Percentiles rank a stretch among this genome's conserved stretches.
phyloP scores from a whole-genome alignment of 2,113 vertebrate species.

The Chamaetylas fuelleborni region DNA sequence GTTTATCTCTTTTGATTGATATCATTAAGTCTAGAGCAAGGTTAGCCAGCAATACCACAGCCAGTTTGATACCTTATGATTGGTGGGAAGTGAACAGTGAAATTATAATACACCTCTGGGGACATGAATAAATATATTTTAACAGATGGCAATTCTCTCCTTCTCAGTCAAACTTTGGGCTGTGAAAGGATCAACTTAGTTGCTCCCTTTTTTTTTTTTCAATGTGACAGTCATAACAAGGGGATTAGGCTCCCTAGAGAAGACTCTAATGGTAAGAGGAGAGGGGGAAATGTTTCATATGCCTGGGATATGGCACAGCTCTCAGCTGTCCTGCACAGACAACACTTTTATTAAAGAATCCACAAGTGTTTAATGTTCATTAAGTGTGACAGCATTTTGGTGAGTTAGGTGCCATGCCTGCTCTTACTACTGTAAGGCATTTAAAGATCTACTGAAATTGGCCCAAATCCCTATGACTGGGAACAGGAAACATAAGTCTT shows the following conservation, averaged over 20 bases:
- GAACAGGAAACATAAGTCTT: background rate
- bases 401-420: background rate
- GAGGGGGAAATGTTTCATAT: background rate
- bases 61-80: background rate
- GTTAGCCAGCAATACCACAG: background rate
- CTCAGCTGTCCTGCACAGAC: background rate
- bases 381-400: background rate
- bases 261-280: background rate
- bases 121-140: conserved; percentile 21
- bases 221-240: background rate
- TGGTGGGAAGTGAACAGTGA: conserved; percentile 31
- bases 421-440: background rate
- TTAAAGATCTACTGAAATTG: background rate
- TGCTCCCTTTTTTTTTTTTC: background rate
- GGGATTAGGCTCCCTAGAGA: background rate
- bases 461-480: background rate
- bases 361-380: background rate
- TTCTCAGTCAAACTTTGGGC: background rate
- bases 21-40: conserved; percentile 25
- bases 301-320: background rate
- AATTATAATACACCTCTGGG: conserved; percentile 32
- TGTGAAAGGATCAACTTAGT: background rate
- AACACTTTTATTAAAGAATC: background rate
- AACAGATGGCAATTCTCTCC: background rate
- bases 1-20: conserved; percentile 40